These are phyloP conservation scores for Gortyna flavago DNA, from an alignment of 2,888 invertebrate species.

Conservation along the genomic window DNA sequence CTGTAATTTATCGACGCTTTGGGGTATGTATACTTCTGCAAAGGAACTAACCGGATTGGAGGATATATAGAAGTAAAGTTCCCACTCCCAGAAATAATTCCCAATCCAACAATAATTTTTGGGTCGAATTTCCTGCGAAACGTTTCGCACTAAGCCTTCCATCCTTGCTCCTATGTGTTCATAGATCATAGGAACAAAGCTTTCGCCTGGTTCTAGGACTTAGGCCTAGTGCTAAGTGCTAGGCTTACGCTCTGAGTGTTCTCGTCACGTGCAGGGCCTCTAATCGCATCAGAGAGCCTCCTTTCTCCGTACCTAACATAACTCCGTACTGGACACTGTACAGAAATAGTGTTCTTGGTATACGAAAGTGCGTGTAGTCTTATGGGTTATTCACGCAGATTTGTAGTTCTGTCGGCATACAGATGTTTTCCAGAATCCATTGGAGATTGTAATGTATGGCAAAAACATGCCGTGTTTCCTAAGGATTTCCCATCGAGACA, in stretches of 20 bases:
- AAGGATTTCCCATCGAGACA: not conserved
- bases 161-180: constrained; percentile 1
- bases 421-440: not conserved
- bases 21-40: not conserved
- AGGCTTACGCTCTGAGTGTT: constrained; percentile 26
- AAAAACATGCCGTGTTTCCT: not conserved
- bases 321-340: constrained; percentile 5
- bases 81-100: not conserved
- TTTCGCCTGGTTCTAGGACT: not conserved
- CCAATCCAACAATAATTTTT: not conserved
- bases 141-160: not conserved
- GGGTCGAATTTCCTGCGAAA: constrained; percentile 1
- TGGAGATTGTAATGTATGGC: not conserved
- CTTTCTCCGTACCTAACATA: constrained; percentile 51
- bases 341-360: constrained; percentile 18
- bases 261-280: constrained; percentile 34
- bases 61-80: not conserved
- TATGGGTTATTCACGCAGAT: constrained; percentile 22
- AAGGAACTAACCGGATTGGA: not conserved
- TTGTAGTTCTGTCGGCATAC: not conserved
- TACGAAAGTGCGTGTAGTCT: not conserved
- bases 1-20: not conserved
- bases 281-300: constrained; percentile 68
- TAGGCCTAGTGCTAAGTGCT: constrained; percentile 1
- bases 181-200: constrained; percentile 22